phyloP scores from a whole-genome alignment of 2,797 vertebrate genomes.

The Orientallactaga sibirica region DNA sequence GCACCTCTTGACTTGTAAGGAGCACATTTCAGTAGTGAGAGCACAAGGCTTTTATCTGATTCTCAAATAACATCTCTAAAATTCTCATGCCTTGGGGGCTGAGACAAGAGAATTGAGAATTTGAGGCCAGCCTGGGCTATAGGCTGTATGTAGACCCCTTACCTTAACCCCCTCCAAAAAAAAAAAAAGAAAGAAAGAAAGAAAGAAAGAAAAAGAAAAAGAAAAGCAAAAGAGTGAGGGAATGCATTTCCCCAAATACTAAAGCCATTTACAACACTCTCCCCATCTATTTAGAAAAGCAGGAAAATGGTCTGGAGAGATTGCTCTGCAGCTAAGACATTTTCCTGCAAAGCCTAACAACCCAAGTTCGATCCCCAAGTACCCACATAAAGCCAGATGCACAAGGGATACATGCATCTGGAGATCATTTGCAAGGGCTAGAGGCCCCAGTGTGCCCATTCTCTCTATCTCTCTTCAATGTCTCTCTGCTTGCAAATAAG shows the following conservation, averaged over 20 bases:
- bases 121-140: not conserved
- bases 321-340: too few species aligned
- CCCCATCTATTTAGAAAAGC: conserved; percentile 17
- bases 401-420: too few species aligned
- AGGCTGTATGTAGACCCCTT: not conserved
- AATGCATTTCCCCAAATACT: not conserved
- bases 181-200: not conserved
- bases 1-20: not conserved
- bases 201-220: not conserved
- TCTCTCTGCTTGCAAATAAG: too few species aligned
- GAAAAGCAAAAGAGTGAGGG: too few species aligned
- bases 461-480: too few species aligned
- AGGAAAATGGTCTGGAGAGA: too few species aligned
- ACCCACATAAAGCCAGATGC: too few species aligned
- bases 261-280: not conserved
- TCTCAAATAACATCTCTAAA: not conserved
- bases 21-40: not conserved
- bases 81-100: not conserved
- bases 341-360: too few species aligned
- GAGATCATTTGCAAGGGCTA: too few species aligned
- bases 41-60: not conserved
- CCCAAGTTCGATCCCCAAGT: too few species aligned
- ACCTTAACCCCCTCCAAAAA: not conserved
- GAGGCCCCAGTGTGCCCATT: too few species aligned
- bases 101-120: not conserved